Conservation (phyloP, 2,888 invertebrate species). For the Graphium colonna region DNA sequence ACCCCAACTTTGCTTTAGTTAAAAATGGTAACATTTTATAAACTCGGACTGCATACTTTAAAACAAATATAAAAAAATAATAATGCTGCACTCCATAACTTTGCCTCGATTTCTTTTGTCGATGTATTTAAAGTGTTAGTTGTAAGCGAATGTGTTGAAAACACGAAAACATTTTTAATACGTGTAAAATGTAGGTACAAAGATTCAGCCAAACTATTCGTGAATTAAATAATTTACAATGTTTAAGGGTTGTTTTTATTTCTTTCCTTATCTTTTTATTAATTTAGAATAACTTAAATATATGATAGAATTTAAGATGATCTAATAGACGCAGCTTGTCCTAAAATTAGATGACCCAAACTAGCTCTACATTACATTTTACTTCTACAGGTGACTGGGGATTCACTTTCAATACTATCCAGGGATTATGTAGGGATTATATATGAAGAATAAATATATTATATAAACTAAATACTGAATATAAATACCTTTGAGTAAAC, state of each 20-base stretch:
- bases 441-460: too few relatives aligned
- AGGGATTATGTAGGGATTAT: too few relatives aligned
- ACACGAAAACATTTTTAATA: slow-evolving; percentile 32
- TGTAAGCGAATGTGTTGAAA: slow-evolving; percentile 28
- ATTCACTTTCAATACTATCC: too few relatives aligned
- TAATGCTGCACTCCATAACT: not conserved
- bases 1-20: too few relatives aligned
- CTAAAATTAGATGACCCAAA: not conserved
- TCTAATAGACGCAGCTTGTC: too few relatives aligned
- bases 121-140: slow-evolving; percentile 11
- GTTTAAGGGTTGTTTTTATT: slow-evolving; percentile 31
- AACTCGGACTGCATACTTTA: not conserved
- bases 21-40: too few relatives aligned
- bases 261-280: slow-evolving; percentile 19
- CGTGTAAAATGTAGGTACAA: slow-evolving; percentile 46
- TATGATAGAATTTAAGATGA: too few relatives aligned
- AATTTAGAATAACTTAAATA: not conserved
- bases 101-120: slow-evolving; percentile 4
- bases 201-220: slow-evolving; percentile 55
- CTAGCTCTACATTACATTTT: not conserved
- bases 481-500: too few relatives aligned
- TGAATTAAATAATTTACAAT: slow-evolving; percentile 46
- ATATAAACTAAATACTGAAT: not conserved
- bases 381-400: not conserved
- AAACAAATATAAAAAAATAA: not conserved